Evolutionary conservation across 37 sponge, comb jelly and placozoan genomes (phyloP).

Genomic region (Aplysina aerophoba): DNA sequence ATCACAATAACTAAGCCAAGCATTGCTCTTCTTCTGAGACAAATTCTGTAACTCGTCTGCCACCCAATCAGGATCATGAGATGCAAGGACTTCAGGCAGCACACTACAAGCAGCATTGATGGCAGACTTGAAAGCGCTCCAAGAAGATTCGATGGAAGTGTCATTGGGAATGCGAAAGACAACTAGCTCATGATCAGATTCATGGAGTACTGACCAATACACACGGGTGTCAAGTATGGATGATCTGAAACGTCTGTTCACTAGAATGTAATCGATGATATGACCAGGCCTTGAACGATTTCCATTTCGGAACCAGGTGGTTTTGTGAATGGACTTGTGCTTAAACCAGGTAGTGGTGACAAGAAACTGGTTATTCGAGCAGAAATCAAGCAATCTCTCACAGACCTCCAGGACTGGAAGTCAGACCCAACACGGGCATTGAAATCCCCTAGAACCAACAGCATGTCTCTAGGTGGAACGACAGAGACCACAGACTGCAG

Average conservation of each 20-base stretch:
- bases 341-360: constrained; percentile 16
- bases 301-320: constrained; percentile 16
- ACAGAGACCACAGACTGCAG: constrained; percentile 12
- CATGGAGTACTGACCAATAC: constrained; percentile 12
- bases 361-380: neutral
- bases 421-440: constrained; percentile 35
- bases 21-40: neutral
- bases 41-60: constrained; percentile 5
- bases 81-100: neutral
- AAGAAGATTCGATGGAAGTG: neutral
- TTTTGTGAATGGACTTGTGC: neutral
- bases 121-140: no score
- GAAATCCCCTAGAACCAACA: constrained; percentile 20
- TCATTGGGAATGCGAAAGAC: neutral
- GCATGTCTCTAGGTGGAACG: constrained; percentile 20
- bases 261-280: constrained; percentile 23
- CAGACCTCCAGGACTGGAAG: neutral
- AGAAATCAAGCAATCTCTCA: constrained; percentile 11
- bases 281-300: constrained; percentile 19
- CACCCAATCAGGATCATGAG: neutral
- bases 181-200: constrained; percentile 17
- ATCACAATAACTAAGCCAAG: neutral
- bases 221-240: constrained; percentile 13
- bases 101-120: no score
- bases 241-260: neutral